phyloP scores from a whole-genome alignment of 2,797 vertebrate genomes.

The Leuciscus waleckii region DNA sequence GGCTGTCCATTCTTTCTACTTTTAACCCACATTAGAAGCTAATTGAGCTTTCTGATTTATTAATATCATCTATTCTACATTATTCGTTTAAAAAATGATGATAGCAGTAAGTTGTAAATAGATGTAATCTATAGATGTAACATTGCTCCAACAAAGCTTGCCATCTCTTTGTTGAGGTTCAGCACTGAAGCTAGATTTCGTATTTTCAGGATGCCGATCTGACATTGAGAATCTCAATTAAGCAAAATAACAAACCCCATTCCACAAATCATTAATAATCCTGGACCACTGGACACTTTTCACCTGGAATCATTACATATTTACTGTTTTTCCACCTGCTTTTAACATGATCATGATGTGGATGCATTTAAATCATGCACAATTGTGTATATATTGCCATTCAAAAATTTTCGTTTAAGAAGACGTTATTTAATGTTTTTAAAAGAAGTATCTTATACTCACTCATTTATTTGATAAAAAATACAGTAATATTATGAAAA shows the following conservation, averaged over 20 bases:
- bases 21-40: constrained; percentile 77
- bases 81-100: neutral
- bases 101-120: neutral
- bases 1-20: constrained; percentile 79
- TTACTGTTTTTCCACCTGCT: neutral
- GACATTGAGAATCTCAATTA: neutral
- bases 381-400: neutral
- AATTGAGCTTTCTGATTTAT: constrained; percentile 69
- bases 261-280: neutral
- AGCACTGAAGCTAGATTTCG: neutral
- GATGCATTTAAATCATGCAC: neutral
- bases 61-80: constrained; percentile 25
- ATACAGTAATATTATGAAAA: no score
- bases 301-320: neutral
- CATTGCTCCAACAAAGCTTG: constrained; percentile 1
- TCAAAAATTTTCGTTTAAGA: no score
- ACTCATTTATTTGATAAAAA: neutral
- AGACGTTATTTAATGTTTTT: neutral
- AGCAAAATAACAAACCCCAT: neutral
- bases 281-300: neutral
- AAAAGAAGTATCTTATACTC: neutral
- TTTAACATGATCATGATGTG: neutral
- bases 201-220: neutral
- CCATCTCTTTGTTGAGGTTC: neutral
- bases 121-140: neutral